Percentiles rank a stretch among this genome's conserved stretches.
Conservation (phyloP, 2,113 vertebrate genomes). For the Xiphorhynchus elegans region DNA sequence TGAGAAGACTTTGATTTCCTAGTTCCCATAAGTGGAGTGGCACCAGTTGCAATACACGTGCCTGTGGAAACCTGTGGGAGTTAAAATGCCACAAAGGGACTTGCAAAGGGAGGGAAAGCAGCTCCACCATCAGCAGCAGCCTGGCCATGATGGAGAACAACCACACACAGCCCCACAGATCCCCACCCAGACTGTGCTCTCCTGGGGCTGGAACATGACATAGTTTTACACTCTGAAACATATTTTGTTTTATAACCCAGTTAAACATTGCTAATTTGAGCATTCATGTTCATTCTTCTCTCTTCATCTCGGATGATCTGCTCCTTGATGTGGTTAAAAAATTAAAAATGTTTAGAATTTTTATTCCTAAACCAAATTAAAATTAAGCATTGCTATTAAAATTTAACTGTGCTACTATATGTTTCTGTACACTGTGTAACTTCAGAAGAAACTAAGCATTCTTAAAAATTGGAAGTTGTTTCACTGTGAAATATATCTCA, state of each 20-base stretch:
- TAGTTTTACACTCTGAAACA: neutral
- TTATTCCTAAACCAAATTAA: neutral
- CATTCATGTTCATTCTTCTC: neutral
- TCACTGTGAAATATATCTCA: neutral
- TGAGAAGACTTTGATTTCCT: constrained; percentile 37
- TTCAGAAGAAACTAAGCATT: neutral
- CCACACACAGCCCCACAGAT: neutral
- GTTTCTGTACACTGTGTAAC: neutral
- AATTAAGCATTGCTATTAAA: neutral
- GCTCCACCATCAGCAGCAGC: neutral
- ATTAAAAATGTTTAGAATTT: neutral
- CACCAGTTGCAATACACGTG: neutral
- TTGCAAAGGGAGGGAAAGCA: neutral
- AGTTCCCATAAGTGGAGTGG: constrained; percentile 40
- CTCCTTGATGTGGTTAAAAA: neutral
- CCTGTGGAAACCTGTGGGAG: neutral
- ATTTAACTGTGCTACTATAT: neutral
- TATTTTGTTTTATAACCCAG: neutral
- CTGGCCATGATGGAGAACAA: rapidly evolving
- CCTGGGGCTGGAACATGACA: neutral
- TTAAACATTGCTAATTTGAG: neutral
- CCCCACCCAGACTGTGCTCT: neutral
- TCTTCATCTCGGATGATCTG: neutral
- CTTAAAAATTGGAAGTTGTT: neutral
- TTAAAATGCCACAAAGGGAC: neutral